Percentiles rank a stretch among this genome's conserved stretches.
phyloP scores from a whole-genome alignment of 2,113 vertebrate species.

The Sterrhoptilus dennistouni region DNA sequence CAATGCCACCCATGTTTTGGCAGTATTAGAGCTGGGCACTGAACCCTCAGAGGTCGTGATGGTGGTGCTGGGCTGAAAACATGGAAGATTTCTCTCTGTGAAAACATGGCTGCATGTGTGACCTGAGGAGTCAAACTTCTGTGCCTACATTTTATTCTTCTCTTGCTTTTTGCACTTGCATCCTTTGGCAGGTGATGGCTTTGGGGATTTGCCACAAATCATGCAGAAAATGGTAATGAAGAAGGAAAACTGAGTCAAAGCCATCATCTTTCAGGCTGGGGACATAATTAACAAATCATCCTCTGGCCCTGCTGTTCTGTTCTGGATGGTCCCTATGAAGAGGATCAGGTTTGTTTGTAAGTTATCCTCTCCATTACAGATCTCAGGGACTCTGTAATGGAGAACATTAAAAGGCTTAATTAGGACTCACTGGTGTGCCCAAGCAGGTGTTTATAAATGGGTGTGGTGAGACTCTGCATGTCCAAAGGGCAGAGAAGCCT shows the following conservation, averaged over 20 bases:
- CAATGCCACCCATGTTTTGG: accelerated
- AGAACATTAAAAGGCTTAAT: not conserved
- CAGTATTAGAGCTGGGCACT: not conserved
- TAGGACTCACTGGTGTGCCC: not conserved
- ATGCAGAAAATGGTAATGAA: not conserved
- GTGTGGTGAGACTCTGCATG: not conserved
- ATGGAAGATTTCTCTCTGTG: not conserved
- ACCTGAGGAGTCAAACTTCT: not conserved
- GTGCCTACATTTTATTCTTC: not conserved
- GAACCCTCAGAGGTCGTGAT: not conserved
- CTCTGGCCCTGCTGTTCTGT: not conserved
- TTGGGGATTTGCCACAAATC: not conserved
- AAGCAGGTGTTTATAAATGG: not conserved
- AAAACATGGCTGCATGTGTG: accelerated
- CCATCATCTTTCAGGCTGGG: not conserved
- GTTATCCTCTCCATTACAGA: not conserved
- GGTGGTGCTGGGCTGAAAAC: not conserved
- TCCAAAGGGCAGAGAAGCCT: not conserved
- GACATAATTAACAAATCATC: not conserved
- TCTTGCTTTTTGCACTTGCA: not conserved
- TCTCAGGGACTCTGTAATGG: not conserved
- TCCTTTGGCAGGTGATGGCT: not conserved
- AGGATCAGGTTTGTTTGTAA: not conserved
- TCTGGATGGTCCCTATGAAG: not conserved
- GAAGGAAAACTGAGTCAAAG: not conserved